Conservation (phyloP, 2,888 invertebrate species). For the Drosophila cognata region DNA sequence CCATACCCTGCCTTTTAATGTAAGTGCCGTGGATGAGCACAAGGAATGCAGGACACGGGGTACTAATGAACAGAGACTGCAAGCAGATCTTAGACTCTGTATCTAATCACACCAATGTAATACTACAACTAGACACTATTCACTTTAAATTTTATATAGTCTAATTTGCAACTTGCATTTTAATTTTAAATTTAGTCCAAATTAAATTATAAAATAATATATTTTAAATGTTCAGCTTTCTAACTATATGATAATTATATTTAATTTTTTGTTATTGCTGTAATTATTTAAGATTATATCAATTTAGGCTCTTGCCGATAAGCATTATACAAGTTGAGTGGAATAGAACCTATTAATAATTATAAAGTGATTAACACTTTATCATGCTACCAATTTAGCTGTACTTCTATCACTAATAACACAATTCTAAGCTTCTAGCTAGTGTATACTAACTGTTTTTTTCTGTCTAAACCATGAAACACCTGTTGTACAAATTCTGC, state of each 20-base stretch:
- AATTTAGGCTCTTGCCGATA: not conserved
- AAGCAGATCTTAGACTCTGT: not conserved
- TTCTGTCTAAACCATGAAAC: not conserved
- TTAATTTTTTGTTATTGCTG: not conserved
- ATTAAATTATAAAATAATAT: no score
- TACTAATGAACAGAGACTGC: not conserved
- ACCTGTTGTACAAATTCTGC: not conserved
- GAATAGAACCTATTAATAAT: not conserved
- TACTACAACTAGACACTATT: not conserved
- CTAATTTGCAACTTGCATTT: not conserved
- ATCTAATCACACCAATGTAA: not conserved
- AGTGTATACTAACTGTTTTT: not conserved
- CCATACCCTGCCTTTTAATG: constrained; percentile 24
- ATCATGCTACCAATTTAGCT: not conserved
- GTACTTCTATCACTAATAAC: not conserved
- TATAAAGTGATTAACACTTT: not conserved
- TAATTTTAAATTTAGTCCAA: not conserved
- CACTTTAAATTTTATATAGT: no score
- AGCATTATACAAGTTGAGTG: not conserved
- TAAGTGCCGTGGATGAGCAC: constrained; percentile 1
- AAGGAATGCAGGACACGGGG: not conserved
- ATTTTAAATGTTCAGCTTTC: rapidly evolving
- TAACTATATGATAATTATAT: not conserved
- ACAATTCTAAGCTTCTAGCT: not conserved
- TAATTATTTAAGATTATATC: not conserved